phyloP scores from a whole-genome alignment of 2,888 invertebrate species.

The Eupithecia insigniata region DNA sequence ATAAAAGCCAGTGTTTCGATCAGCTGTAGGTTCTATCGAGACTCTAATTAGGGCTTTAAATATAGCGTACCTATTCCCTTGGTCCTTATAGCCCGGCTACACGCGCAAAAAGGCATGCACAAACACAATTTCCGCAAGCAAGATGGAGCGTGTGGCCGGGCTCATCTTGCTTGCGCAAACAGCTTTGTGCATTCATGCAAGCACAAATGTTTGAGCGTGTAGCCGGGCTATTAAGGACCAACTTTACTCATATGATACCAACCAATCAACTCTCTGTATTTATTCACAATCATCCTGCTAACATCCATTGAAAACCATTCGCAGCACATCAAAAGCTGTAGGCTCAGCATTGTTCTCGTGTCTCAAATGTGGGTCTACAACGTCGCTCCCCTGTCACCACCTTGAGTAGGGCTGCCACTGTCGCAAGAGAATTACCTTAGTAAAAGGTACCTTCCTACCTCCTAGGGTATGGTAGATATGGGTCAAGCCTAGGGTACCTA shows the following conservation, averaged over 20 bases:
- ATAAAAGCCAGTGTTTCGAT: neutral
- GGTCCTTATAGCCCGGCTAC: no score
- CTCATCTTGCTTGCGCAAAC: no score
- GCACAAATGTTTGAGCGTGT: no score
- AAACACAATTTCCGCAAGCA: no score
- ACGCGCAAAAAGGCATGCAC: no score
- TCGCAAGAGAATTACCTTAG: neutral
- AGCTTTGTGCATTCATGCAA: no score
- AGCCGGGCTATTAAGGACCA: no score
- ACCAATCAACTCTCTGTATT: neutral
- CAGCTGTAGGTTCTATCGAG: neutral
- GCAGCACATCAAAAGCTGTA: slow-evolving; percentile 6
- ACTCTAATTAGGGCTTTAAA: neutral
- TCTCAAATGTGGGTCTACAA: slow-evolving; percentile 12
- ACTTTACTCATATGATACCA: neutral
- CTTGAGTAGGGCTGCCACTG: slow-evolving; percentile 4
- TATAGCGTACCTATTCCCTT: neutral
- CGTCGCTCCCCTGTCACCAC: slow-evolving; percentile 17
- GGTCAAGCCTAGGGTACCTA: neutral
- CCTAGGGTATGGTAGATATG: no score
- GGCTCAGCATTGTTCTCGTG: slow-evolving; percentile 9
- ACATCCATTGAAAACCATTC: slow-evolving; percentile 9
- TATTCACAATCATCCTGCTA: neutral
- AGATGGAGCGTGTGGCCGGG: no score
- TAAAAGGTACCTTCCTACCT: neutral